These are phyloP conservation scores for Champsocephalus esox DNA, from an alignment of 2,797 vertebrate genomes.

Conservation along the genomic window DNA sequence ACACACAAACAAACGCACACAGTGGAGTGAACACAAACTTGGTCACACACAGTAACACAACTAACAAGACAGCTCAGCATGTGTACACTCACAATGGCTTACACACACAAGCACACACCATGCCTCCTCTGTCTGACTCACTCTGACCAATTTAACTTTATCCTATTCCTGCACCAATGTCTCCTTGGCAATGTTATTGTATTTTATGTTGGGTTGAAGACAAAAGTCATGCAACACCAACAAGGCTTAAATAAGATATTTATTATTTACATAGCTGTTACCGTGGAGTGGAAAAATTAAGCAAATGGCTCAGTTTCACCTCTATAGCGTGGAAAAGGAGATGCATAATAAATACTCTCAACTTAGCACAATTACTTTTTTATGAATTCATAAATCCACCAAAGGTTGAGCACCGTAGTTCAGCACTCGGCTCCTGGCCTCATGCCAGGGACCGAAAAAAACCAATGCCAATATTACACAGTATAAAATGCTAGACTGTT, in stretches of 20 bases:
- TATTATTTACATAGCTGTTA: not conserved
- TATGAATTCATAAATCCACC: conserved; percentile 50
- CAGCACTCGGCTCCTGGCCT: conserved; percentile 35
- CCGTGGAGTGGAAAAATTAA: not conserved
- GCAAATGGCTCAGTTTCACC: conserved; percentile 21
- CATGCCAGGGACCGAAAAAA: conserved; percentile 21
- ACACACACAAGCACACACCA: conserved; percentile 46
- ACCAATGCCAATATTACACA: conserved; percentile 21
- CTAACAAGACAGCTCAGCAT: conserved; percentile 25
- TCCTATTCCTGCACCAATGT: conserved; percentile 50
- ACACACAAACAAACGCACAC: not conserved
- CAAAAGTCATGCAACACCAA: not conserved
- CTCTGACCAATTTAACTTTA: conserved; percentile 38
- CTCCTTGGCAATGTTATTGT: conserved; percentile 51
- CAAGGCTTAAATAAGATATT: not conserved
- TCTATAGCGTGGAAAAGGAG: not conserved
- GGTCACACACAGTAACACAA: not conserved
- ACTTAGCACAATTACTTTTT: conserved; percentile 36
- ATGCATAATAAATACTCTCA: conserved; percentile 29
- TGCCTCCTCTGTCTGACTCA: conserved; percentile 30
- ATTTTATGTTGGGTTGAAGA: conserved; percentile 24
- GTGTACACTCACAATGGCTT: not conserved
- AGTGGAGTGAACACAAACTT: not conserved
- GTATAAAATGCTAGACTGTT: not conserved
- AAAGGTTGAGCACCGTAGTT: conserved; percentile 21